Evolutionary conservation across 2,888 invertebrate genomes (phyloP), one percentile per base, ranked within the genome.

Genomic region (Choristoneura rosaceana): DNA sequence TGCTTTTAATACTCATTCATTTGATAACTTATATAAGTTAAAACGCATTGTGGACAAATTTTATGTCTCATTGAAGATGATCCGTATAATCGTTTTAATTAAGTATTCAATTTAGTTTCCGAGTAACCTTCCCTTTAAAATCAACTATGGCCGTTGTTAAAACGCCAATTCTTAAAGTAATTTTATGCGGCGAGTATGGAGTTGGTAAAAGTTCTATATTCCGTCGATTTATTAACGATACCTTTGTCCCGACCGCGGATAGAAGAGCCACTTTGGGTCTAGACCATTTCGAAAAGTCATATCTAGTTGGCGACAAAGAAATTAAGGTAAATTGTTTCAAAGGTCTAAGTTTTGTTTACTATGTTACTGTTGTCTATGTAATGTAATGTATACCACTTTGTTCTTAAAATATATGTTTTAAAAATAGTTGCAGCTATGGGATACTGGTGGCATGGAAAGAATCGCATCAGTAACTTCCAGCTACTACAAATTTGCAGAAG

Each of bases 391-490:
- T 17, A 55, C 25, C 25, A 4, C 25, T 55, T 55, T 55, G 55
- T 55, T 43, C 62, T 59, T 33, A 61, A 68, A 71, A 73, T 69
- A 69, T 63, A 69, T 8, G 25, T 62, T 69, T 61, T 8, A 12
- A 59, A 70, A 71, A 76, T 88, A 99, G 98, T 93, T 99, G 75
- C 98, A 98, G 91, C 91, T 99, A 78, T 99, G 99, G 98, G 99
- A 99, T 87, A 99, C 99, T 50, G 99, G 98, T 78, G 99, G 99
- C 64, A 98, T 99, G 98, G 99, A 99, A 90, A 95, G 99, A 81
- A 98, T 99, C 76, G 98, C 98, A 61, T 98, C 98, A 3, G 97
- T 99, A 25, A 99, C 99, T 12, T 98, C 98, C 41, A 98, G 98
- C 85, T 99, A 99, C 87, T 99, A 98, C 88, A 98, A 99, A 91